phyloP scores from a whole-genome alignment of 1,140 invertebrate genomes.

The Platyscapa corneri region DNA sequence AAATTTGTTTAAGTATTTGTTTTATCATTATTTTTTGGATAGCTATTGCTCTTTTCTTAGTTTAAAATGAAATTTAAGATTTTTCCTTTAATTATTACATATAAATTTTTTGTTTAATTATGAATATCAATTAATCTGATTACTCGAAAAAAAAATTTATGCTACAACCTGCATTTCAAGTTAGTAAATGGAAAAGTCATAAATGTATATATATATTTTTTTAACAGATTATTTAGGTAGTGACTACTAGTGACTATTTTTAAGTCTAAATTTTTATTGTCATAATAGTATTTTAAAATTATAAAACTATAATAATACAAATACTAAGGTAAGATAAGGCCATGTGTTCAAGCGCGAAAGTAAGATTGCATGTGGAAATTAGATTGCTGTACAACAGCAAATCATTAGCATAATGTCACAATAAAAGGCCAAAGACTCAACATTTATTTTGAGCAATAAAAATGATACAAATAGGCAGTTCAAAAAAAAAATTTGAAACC shows the following conservation, averaged over 20 bases:
- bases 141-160: neutral
- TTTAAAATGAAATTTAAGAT: no score
- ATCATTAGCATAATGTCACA: conserved; percentile 43
- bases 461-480: conserved; percentile 48
- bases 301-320: neutral
- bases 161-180: neutral
- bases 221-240: neutral
- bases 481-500: conserved; percentile 16
- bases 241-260: neutral
- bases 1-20: no score
- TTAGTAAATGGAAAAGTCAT: no score
- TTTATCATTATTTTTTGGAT: no score
- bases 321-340: conserved; percentile 26
- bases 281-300: neutral
- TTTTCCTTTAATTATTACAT: neutral
- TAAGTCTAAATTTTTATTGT: conserved; percentile 17
- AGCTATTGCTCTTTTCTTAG: no score
- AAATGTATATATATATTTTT: neutral
- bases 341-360: conserved; percentile 48
- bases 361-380: conserved; percentile 38
- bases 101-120: neutral
- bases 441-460: conserved; percentile 55
- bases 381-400: conserved; percentile 38
- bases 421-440: conserved; percentile 49
- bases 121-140: neutral